Conservation (phyloP, 2,113 vertebrate genomes). For the Pyrgilauda ruficollis region DNA sequence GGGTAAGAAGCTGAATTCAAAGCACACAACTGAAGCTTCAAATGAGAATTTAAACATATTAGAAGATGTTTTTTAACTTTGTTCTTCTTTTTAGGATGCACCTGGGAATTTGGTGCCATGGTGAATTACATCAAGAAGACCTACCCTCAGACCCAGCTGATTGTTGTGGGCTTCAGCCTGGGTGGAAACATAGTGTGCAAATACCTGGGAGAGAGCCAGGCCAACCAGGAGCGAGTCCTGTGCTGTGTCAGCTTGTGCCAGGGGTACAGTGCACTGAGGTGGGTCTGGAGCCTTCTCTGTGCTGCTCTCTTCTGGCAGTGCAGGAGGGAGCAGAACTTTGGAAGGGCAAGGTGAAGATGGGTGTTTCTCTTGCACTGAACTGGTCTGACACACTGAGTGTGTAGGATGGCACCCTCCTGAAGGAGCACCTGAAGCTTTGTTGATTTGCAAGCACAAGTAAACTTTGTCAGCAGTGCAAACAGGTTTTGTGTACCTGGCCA, state of each 20-base stretch:
- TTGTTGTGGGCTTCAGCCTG: conserved; percentile 95
- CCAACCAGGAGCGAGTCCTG: conserved; percentile 92
- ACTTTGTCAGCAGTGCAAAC: neutral
- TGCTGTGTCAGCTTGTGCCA: conserved; percentile 96
- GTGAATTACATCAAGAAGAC: conserved; percentile 92
- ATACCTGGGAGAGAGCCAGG: conserved; percentile 89
- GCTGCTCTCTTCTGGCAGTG: neutral
- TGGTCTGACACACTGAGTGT: neutral
- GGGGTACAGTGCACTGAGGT: conserved; percentile 95
- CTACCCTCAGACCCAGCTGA: conserved; percentile 86
- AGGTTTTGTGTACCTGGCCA: neutral
- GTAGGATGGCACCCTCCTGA: neutral
- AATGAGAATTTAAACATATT: neutral
- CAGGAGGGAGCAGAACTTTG: neutral
- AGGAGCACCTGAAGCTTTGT: neutral
- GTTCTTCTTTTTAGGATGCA: conserved; percentile 83
- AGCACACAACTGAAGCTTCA: neutral
- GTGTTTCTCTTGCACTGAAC: neutral
- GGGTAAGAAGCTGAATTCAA: neutral
- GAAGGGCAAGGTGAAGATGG: neutral
- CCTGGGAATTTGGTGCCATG: conserved; percentile 97
- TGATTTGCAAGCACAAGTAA: neutral
- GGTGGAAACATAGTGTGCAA: conserved; percentile 98
- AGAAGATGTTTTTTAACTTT: neutral
- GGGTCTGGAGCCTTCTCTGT: neutral